Evolutionary conservation across 2,888 invertebrate species (phyloP).

Genomic region (Aleiodes alternator): DNA sequence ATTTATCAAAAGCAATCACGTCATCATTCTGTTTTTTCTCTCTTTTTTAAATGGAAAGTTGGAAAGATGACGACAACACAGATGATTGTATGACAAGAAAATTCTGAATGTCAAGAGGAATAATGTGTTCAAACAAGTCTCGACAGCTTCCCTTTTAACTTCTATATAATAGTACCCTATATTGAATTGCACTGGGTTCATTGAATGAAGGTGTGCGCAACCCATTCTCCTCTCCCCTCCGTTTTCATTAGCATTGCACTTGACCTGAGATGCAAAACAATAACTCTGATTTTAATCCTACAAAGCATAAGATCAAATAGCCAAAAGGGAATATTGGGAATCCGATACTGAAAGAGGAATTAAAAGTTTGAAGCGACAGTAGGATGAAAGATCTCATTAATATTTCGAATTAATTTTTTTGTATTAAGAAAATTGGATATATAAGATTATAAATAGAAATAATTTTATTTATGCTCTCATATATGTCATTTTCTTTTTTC

Average conservation of each 20-base stretch:
- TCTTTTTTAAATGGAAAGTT: background rate
- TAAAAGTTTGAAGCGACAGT: no score
- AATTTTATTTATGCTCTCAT: no score
- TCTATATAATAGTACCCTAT: slow-evolving; percentile 42
- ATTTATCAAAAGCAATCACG: slow-evolving; percentile 12
- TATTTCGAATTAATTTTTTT: no score
- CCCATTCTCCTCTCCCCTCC: background rate
- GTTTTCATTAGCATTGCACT: slow-evolving; percentile 23
- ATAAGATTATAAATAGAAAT: no score
- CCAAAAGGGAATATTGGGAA: no score
- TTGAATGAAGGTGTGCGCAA: slow-evolving; percentile 50
- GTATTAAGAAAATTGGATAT: no score
- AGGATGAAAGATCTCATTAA: no score
- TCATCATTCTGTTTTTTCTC: background rate
- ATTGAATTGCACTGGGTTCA: slow-evolving; percentile 59
- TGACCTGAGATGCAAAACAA: slow-evolving; percentile 8
- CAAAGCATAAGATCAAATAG: background rate
- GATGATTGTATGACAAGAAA: background rate
- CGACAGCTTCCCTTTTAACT: slow-evolving; percentile 31
- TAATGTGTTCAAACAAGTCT: slow-evolving; percentile 9
- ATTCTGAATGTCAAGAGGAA: background rate
- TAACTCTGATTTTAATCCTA: background rate
- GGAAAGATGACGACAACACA: no score
- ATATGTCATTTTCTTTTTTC: no score
- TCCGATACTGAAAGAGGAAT: no score